Conservation (phyloP, 2,113 vertebrate species). For the Piprites chloris region DNA sequence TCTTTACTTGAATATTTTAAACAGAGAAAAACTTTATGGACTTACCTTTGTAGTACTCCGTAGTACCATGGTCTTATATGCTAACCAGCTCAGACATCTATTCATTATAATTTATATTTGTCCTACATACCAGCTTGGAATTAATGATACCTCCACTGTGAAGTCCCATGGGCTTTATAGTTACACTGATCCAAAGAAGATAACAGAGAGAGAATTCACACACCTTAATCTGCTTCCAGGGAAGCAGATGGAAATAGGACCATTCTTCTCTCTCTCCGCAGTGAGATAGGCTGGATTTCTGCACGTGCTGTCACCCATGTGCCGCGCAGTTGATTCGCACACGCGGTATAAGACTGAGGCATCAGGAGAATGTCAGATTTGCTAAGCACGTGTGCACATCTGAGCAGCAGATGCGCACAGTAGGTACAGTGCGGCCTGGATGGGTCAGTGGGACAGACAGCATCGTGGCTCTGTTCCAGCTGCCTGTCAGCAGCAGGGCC, state of each 20-base stretch:
- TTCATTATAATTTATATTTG: neutral
- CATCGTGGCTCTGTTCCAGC: neutral
- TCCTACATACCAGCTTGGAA: neutral
- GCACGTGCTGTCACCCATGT: neutral
- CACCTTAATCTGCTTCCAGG: neutral
- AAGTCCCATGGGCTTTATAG: neutral
- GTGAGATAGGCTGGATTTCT: neutral
- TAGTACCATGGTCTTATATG: neutral
- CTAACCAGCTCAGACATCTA: neutral
- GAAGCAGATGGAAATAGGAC: neutral
- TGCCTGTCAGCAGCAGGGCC: neutral
- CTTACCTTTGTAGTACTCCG: neutral
- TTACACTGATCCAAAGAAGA: neutral
- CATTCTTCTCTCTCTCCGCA: neutral
- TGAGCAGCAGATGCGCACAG: constrained; percentile 14
- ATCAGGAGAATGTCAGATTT: neutral
- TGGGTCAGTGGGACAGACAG: neutral
- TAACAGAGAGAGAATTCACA: neutral
- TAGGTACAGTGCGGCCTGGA: neutral
- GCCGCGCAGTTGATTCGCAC: neutral
- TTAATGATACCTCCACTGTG: neutral
- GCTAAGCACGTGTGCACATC: neutral
- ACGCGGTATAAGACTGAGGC: rapidly evolving
- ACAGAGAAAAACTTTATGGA: neutral
- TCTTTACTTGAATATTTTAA: neutral